Evolutionary conservation across 2,797 vertebrate genomes (phyloP).

Genomic region (Falco peregrinus): DNA sequence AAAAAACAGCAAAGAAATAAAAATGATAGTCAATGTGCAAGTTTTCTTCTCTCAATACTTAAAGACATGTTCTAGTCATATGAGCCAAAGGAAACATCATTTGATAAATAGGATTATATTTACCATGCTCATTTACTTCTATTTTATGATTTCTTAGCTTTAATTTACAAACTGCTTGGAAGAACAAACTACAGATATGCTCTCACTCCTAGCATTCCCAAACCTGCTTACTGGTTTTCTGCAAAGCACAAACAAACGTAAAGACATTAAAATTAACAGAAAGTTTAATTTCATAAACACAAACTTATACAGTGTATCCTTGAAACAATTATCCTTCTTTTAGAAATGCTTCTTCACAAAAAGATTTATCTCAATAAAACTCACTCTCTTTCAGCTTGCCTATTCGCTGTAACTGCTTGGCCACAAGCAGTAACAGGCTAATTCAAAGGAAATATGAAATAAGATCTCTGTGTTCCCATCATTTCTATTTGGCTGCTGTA

Average conservation of each 20-base stretch:
- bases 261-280: neutral
- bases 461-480: neutral
- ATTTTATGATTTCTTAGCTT: neutral
- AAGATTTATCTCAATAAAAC: neutral
- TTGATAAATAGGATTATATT: neutral
- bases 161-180: neutral
- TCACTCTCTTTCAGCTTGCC: neutral
- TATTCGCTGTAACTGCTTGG: neutral
- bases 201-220: neutral
- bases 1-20: neutral
- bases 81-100: neutral
- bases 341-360: neutral
- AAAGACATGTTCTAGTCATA: neutral
- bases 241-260: neutral
- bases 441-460: conserved; percentile 22
- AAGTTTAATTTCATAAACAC: neutral
- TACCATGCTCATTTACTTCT: neutral
- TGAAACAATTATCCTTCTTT: neutral
- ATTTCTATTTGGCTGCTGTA: neutral
- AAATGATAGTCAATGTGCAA: neutral
- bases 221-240: neutral
- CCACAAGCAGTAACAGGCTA: neutral
- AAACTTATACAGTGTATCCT: neutral
- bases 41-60: neutral
- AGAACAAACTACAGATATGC: neutral